Evolutionary conservation across 2,888 invertebrate species (phyloP).

Genomic region (Aspidiotus destructor): DNA sequence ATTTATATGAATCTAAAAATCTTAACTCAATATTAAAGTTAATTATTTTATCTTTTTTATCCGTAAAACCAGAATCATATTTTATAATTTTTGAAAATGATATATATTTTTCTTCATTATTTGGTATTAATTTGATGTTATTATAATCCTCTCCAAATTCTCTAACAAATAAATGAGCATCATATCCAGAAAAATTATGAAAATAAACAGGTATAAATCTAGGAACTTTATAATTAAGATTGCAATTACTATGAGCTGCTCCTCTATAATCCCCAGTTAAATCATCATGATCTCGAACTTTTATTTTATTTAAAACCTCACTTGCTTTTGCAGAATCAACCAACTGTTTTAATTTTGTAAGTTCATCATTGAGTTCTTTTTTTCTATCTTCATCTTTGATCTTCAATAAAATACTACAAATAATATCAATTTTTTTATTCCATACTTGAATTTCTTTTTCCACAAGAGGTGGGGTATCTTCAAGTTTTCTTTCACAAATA

Average conservation of each 20-base stretch:
- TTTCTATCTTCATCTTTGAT: not conserved
- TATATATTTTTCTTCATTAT: slow-evolving; percentile 12
- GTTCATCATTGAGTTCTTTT: not conserved
- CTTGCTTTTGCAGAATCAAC: slow-evolving; percentile 1
- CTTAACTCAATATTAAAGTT: slow-evolving; percentile 7
- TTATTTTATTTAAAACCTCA: slow-evolving; percentile 5
- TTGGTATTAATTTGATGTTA: slow-evolving; percentile 7
- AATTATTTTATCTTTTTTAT: slow-evolving; percentile 9
- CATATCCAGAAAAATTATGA: slow-evolving; percentile 16
- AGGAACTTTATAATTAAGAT: slow-evolving; percentile 15
- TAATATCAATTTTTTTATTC: slow-evolving; percentile 7
- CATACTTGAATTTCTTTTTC: slow-evolving; percentile 3
- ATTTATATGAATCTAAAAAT: slow-evolving; percentile 20
- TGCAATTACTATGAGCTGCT: slow-evolving; percentile 12
- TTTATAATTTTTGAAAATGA: slow-evolving; percentile 13
- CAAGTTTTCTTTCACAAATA: slow-evolving; percentile 7
- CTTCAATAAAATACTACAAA: slow-evolving; percentile 7
- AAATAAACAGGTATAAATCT: slow-evolving; percentile 11
- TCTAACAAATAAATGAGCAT: slow-evolving; percentile 16
- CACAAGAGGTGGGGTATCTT: slow-evolving; percentile 7
- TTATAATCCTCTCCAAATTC: slow-evolving; percentile 14
- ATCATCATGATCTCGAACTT: slow-evolving; percentile 10
- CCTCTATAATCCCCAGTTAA: slow-evolving; percentile 12
- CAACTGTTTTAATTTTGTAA: slow-evolving; percentile 4
- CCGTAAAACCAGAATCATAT: slow-evolving; percentile 1